Percentiles rank a stretch among this genome's conserved stretches.
Conservation (phyloP, 2,888 invertebrate genomes). For the Oxycera nigricornis region DNA sequence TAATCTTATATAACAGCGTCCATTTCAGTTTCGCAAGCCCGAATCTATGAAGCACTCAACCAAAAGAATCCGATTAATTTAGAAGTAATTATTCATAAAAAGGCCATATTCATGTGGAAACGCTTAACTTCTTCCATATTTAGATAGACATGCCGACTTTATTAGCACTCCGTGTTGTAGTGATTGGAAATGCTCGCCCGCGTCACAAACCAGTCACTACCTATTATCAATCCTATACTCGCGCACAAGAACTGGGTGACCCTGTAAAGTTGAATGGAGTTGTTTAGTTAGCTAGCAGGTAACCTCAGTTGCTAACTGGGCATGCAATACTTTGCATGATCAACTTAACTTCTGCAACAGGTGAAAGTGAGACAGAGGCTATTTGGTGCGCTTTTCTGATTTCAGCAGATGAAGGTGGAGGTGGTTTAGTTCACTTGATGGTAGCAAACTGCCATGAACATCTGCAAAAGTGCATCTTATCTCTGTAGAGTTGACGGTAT, state of each 20-base stretch:
- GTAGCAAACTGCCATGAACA: neutral
- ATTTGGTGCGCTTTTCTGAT: neutral
- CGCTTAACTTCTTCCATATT: neutral
- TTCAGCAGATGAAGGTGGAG: neutral
- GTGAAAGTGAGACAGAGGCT: neutral
- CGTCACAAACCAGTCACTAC: conserved; percentile 21
- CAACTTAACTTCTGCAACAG: too few relatives aligned
- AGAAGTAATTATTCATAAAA: neutral
- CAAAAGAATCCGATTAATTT: neutral
- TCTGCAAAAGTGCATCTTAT: neutral
- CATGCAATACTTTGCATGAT: neutral
- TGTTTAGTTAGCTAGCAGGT: neutral
- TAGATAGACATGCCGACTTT: neutral
- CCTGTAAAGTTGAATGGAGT: conserved; percentile 20
- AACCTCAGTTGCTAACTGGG: conserved; percentile 3
- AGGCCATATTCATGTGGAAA: neutral
- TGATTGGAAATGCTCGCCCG: neutral
- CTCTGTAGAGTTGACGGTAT: too few relatives aligned
- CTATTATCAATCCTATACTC: conserved; percentile 15
- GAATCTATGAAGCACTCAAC: too few relatives aligned
- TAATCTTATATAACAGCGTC: too few relatives aligned
- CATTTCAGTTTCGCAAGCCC: too few relatives aligned
- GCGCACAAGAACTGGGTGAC: conserved; percentile 9
- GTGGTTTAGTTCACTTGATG: too few relatives aligned
- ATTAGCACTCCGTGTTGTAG: neutral